Percentiles rank a stretch among this genome's conserved stretches.
These are phyloP conservation scores for Plagodis pulveraria DNA, from an alignment of 2,888 invertebrate species.

Conservation along the genomic window DNA sequence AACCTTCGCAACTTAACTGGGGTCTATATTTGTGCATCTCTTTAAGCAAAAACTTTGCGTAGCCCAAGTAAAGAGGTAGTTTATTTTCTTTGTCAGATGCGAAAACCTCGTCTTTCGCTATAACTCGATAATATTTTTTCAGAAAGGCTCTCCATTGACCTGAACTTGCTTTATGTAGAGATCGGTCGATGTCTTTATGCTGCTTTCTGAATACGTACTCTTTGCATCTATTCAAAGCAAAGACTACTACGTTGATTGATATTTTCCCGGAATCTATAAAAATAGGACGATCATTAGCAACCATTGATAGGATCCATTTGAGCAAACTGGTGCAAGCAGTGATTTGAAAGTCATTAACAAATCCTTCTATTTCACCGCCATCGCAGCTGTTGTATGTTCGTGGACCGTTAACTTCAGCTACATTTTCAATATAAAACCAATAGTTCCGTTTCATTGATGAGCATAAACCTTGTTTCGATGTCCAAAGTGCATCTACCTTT, in stretches of 20 bases:
- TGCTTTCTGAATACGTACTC: slow-evolving; percentile 85
- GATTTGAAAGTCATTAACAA: slow-evolving; percentile 89
- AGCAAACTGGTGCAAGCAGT: slow-evolving; percentile 92
- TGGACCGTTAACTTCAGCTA: slow-evolving; percentile 88
- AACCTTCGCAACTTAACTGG: slow-evolving; percentile 90
- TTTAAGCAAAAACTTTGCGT: slow-evolving; percentile 84
- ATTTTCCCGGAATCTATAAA: slow-evolving; percentile 82
- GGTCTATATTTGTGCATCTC: slow-evolving; percentile 86
- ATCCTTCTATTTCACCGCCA: slow-evolving; percentile 83
- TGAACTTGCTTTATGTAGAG: slow-evolving; percentile 63
- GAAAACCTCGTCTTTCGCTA: slow-evolving; percentile 84
- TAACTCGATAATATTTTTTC: slow-evolving; percentile 86
- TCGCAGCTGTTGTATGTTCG: slow-evolving; percentile 88
- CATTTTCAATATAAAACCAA: slow-evolving; percentile 86
- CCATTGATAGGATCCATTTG: slow-evolving; percentile 82
- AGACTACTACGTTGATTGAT: slow-evolving; percentile 85
- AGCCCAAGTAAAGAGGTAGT: slow-evolving; percentile 63
- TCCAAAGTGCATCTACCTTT: slow-evolving; percentile 67
- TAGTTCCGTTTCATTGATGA: slow-evolving; percentile 85
- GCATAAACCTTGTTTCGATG: slow-evolving; percentile 78
- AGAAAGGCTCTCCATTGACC: slow-evolving; percentile 89
- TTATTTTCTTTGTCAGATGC: slow-evolving; percentile 63
- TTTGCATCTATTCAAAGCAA: slow-evolving; percentile 89
- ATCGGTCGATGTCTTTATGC: slow-evolving; percentile 87
- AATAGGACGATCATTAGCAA: slow-evolving; percentile 67